These are phyloP conservation scores for Erpetoichthys calabaricus DNA, from an alignment of 2,797 vertebrate species.

Conservation along the genomic window DNA sequence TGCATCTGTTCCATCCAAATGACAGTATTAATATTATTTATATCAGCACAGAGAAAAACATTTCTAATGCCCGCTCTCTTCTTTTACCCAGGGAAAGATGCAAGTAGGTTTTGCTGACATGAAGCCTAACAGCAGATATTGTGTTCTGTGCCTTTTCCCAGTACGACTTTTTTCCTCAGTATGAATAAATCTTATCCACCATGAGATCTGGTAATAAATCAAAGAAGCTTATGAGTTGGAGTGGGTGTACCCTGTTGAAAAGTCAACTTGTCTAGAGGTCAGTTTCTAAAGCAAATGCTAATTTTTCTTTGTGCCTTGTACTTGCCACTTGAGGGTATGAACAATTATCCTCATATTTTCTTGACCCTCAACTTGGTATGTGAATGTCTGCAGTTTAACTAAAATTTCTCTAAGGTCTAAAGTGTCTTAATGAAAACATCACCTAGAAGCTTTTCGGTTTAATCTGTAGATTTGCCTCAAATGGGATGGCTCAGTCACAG, in stretches of 20 bases:
- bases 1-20: no score
- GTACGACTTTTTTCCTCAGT: constrained; percentile 28
- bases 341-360: constrained; percentile 5
- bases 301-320: constrained; percentile 17
- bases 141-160: constrained; percentile 9
- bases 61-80: no score
- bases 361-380: neutral
- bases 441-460: no score
- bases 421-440: no score
- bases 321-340: constrained; percentile 10
- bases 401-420: no score
- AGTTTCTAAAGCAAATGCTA: constrained; percentile 23
- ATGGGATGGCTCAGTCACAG: no score
- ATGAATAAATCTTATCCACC: constrained; percentile 49
- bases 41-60: no score
- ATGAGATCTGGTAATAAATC: constrained; percentile 44
- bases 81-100: no score
- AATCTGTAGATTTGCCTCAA: no score
- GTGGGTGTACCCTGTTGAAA: constrained; percentile 34
- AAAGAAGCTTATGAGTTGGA: constrained; percentile 12
- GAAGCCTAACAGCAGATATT: neutral
- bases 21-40: no score
- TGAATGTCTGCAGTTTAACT: no score
- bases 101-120: no score
- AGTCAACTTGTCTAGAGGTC: constrained; percentile 37